These are phyloP conservation scores for Agelaius tricolor DNA, from an alignment of 2,113 vertebrate species.

Conservation along the genomic window DNA sequence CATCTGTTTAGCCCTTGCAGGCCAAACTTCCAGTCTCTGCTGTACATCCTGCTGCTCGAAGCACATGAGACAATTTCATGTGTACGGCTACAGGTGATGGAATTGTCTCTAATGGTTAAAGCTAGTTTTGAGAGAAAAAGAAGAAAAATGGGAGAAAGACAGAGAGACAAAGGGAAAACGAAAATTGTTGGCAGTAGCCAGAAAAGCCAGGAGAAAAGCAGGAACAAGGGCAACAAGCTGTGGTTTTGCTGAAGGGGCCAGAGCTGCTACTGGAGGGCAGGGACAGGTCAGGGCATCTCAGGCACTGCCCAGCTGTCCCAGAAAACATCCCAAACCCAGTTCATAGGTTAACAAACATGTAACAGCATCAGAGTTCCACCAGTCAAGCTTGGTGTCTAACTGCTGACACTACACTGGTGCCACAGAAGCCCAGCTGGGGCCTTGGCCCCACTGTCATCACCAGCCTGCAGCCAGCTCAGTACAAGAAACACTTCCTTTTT, in stretches of 20 bases:
- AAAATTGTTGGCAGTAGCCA: background rate
- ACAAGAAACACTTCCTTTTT: background rate
- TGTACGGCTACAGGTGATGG: background rate
- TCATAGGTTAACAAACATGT: background rate
- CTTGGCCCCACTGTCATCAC: background rate
- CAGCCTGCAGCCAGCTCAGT: background rate
- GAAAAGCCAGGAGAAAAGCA: background rate
- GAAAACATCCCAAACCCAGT: background rate
- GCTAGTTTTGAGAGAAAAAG: background rate
- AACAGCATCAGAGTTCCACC: background rate
- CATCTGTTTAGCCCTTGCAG: background rate
- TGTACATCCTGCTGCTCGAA: background rate
- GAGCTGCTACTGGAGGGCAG: background rate
- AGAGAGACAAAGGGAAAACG: background rate
- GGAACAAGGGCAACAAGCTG: background rate
- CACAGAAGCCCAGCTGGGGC: background rate
- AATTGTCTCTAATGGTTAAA: background rate
- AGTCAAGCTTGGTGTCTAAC: background rate
- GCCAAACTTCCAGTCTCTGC: background rate
- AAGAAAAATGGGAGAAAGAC: background rate
- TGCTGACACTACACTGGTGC: background rate
- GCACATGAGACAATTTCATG: rapidly evolving
- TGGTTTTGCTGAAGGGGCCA: background rate
- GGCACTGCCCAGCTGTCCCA: background rate
- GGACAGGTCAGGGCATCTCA: background rate